Base-by-base conservation (phyloP, 1,140 invertebrate genomes). In the Drosophila sechellia region DNA sequence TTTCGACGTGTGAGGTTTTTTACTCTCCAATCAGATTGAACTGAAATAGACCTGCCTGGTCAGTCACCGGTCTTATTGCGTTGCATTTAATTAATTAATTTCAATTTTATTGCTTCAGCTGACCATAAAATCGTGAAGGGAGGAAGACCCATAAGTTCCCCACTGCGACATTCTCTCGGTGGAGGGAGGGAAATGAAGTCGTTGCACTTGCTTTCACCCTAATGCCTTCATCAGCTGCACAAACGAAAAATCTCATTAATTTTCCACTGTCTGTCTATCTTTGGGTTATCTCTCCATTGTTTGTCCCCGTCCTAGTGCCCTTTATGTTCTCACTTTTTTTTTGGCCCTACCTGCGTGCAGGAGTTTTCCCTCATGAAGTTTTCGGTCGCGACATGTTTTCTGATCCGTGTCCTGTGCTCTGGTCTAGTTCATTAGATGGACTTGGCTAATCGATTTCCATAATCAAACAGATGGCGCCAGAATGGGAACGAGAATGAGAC, bases 141-240 rank as follows among this genome's bases (percentile, higher is more conserved):
- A 31, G 46, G 48, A 52, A 48, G 55, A 54, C 40, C 37, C 59
- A 20, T 12, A 45, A 45, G 56, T 58, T 80, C 20, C 59, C 75
- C 77, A 39, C 57, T 39, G 70, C 79, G 79, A 87, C 81, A 86
- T 86, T 86, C 76, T 79, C 6, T 31, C 6, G 31, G 40, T 56
- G 22, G 12, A 65, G 22, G 22, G 12, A 65, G 22, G n/a, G 34
- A 54, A 70, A 70, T 70, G 50, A 70, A 70, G 66, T 57, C 66
- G 66, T 70, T 70, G 50, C 64, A 70, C 64, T 70, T 70, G 64
- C 64, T 69, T 70, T 70, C 65, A 40, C 66, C 43, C 69, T 87
- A 85, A 86, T 87, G 83, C 56, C 81, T 87, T 87, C 78, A 87
- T 87, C 84, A 76, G 65, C 66, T 77, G 81, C 73, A 65, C 63